Conservation (phyloP, 2,113 vertebrate genomes). For the Nyctibius bracteatus region DNA sequence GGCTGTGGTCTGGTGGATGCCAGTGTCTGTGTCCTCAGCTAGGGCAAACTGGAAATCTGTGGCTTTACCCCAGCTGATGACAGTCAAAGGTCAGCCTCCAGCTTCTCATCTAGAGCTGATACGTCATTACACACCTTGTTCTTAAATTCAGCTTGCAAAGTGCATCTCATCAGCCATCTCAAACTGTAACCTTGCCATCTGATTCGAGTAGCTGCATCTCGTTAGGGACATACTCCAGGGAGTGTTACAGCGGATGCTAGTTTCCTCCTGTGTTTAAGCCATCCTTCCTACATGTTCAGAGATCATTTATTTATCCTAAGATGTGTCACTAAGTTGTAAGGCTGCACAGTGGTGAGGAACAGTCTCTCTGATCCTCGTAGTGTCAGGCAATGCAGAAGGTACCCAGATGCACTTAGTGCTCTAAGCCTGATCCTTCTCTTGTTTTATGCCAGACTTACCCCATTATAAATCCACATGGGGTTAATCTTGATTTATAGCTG, state of each 20-base stretch:
- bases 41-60: not conserved
- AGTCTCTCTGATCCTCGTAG: not conserved
- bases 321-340: not conserved
- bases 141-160: not conserved
- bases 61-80: not conserved
- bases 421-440: not conserved
- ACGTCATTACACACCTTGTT: not conserved
- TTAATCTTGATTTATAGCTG: constrained; percentile 27
- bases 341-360: not conserved
- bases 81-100: not conserved
- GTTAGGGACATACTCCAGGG: not conserved
- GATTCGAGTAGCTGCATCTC: not conserved
- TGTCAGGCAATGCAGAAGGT: constrained; percentile 1
- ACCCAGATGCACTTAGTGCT: not conserved
- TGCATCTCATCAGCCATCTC: not conserved
- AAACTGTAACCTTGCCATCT: not conserved
- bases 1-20: not conserved
- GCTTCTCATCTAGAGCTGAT: not conserved
- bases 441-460: not conserved
- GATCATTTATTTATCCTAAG: not conserved
- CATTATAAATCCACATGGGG: not conserved
- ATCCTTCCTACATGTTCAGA: not conserved
- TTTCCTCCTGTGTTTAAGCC: not conserved
- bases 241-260: not conserved
- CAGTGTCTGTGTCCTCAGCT: not conserved